phyloP scores from a whole-genome alignment of 1,140 invertebrate genomes.

The Drosophila equinoxialis region DNA sequence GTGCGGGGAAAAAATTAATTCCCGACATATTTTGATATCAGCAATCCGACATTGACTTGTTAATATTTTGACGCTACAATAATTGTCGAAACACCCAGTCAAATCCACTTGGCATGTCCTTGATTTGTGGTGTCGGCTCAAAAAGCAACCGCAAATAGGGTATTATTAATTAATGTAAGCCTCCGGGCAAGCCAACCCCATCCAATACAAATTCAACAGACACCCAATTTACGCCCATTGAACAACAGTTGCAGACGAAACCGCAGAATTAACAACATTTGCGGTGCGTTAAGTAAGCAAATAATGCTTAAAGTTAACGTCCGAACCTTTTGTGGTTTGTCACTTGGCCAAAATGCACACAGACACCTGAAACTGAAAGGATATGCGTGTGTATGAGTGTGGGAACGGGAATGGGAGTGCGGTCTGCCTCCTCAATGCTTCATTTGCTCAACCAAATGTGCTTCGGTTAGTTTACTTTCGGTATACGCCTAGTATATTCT shows the following conservation, averaged over 20 bases:
- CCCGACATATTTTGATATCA: too few species aligned
- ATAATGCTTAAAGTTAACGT: constrained; percentile 76
- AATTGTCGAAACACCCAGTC: neutral
- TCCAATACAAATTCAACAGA: neutral
- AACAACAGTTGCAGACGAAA: constrained; percentile 67
- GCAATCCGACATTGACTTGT: constrained; percentile 59
- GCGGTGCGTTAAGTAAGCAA: constrained; percentile 71
- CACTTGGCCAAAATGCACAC: constrained; percentile 58
- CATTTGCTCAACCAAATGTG: constrained; percentile 47
- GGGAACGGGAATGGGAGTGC: constrained; percentile 39
- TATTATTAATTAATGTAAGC: constrained; percentile 60
- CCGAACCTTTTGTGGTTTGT: constrained; percentile 75
- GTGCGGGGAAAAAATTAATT: too few species aligned
- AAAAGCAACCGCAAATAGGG: constrained; percentile 64
- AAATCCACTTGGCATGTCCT: constrained; percentile 45
- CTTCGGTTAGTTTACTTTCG: constrained; percentile 39
- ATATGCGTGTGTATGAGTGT: neutral
- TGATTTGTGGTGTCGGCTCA: constrained; percentile 68
- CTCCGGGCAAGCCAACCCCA: constrained; percentile 14
- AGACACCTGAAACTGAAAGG: constrained; percentile 10
- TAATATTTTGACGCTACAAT: constrained; percentile 46
- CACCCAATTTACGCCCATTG: neutral
- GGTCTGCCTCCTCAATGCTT: constrained; percentile 40
- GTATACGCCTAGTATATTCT: constrained; percentile 15
- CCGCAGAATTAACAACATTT: constrained; percentile 78